A percentile compares a stretch with the other conserved stretches of the same genome.
Evolutionary conservation across 2,797 vertebrate genomes (phyloP).

Genomic region (Sebastes steindachneri): DNA sequence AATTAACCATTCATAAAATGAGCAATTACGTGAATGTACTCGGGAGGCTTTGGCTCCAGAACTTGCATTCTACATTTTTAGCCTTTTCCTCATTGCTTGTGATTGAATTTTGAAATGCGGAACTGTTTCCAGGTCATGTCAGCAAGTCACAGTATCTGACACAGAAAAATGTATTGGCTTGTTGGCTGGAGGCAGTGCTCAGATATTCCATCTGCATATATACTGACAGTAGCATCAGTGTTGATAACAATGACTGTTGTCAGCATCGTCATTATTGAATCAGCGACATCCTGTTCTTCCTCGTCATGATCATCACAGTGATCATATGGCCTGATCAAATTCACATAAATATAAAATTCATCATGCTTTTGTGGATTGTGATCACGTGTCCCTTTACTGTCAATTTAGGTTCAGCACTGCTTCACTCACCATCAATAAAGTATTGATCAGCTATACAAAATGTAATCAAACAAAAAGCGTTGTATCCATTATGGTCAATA

Average conservation of each 20-base stretch:
- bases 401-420: neutral
- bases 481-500: neutral
- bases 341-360: neutral
- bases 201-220: neutral
- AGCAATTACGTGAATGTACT: no score
- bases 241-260: neutral
- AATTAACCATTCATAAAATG: no score
- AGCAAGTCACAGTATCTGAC: neutral
- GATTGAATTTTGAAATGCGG: neutral
- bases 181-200: neutral
- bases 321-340: neutral
- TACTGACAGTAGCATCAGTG: neutral
- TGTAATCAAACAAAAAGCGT: neutral
- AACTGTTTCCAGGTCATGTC: neutral
- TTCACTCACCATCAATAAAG: neutral
- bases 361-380: neutral
- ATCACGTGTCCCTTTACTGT: neutral
- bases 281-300: neutral
- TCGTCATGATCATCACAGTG: neutral
- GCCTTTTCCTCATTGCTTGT: neutral
- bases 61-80: neutral
- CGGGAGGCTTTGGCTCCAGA: neutral
- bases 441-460: conserved; percentile 12
- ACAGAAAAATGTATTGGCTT: neutral
- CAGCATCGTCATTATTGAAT: neutral